Conservation (phyloP, 2,888 invertebrate genomes). For the Biston stratarius region DNA sequence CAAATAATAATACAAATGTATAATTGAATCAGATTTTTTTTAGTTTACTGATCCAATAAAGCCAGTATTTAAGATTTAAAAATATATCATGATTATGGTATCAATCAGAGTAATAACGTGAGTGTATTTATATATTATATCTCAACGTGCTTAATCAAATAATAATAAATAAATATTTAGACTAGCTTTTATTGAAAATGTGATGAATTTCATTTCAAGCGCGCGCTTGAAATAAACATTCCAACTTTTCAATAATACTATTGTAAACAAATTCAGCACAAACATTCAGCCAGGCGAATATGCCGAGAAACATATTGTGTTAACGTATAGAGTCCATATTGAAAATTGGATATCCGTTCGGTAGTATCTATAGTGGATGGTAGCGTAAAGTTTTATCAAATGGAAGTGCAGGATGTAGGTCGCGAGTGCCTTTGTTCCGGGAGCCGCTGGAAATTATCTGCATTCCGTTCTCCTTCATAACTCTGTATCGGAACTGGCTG, state of each 20-base stretch:
- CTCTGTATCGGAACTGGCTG: conserved; percentile 64
- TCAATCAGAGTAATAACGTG: background rate
- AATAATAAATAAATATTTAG: conserved; percentile 31
- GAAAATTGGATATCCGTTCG: conserved; percentile 41
- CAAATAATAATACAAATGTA: no score
- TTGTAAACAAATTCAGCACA: conserved; percentile 36
- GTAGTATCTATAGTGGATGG: conserved; percentile 42
- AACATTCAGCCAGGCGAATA: conserved; percentile 29
- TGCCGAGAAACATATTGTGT: conserved; percentile 23
- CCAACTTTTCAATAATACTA: conserved; percentile 46
- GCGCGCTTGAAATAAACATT: conserved; percentile 40
- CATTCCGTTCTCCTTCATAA: conserved; percentile 73
- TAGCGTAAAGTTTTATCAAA: conserved; percentile 60
- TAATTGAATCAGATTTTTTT: no score
- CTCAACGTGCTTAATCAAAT: conserved; percentile 40
- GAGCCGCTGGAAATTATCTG: conserved; percentile 71
- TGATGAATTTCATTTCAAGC: conserved; percentile 36
- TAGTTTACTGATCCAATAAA: no score
- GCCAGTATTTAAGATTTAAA: background rate
- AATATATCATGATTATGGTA: background rate
- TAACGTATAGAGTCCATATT: conserved; percentile 32
- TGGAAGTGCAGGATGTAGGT: conserved; percentile 66
- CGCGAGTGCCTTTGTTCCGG: conserved; percentile 71
- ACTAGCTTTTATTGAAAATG: conserved; percentile 25
- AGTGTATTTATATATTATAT: conserved; percentile 21